phyloP scores from a whole-genome alignment of 2,888 invertebrate species.

The Dynastes tityus region DNA sequence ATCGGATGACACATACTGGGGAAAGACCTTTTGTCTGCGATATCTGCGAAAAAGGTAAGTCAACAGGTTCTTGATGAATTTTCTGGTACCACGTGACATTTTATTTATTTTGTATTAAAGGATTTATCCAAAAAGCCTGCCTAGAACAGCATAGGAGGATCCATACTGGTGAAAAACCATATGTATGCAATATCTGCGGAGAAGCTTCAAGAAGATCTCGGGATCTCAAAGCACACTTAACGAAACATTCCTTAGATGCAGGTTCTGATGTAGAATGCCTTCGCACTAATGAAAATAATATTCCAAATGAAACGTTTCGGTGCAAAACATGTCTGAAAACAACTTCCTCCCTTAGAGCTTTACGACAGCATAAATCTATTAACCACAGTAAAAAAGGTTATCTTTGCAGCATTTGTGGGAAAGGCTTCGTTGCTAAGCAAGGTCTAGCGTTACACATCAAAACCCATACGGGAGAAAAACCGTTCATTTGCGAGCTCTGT shows the following conservation, averaged over 20 bases:
- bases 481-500: constrained; percentile 62
- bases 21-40: constrained; percentile 52
- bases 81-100: neutral
- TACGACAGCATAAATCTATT: constrained; percentile 27
- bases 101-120: constrained; percentile 45
- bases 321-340: constrained; percentile 46
- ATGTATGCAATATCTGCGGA: constrained; percentile 52
- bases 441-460: constrained; percentile 54
- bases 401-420: constrained; percentile 54
- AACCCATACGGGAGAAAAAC: constrained; percentile 63
- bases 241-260: neutral
- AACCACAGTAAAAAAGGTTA: constrained; percentile 51
- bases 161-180: constrained; percentile 48
- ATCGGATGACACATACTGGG: constrained; percentile 52
- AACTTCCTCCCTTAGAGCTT: constrained; percentile 25
- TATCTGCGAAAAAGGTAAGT: constrained; percentile 52
- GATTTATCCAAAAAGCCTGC: constrained; percentile 50
- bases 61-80: no score
- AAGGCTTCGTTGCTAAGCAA: constrained; percentile 52
- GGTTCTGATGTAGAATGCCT: neutral
- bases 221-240: constrained; percentile 17
- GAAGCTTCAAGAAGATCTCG: constrained; percentile 46
- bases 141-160: constrained; percentile 50
- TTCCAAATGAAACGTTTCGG: neutral
- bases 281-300: neutral